phyloP scores from a whole-genome alignment of 2,113 vertebrate genomes.

The Antechinus stuartii region DNA sequence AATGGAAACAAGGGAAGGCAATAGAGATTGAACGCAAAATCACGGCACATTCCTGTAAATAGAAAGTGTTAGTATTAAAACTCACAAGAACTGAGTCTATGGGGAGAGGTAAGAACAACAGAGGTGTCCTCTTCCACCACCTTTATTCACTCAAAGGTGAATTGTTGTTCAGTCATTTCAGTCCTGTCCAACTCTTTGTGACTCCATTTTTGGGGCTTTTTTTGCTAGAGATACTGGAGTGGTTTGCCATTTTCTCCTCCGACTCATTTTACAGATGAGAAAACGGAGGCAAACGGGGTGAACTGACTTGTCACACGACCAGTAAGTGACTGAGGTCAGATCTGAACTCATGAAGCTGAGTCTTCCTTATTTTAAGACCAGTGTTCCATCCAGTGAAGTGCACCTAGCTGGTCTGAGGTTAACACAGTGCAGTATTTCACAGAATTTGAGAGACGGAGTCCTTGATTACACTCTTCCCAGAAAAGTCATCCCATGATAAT shows the following conservation, averaged over 20 bases:
- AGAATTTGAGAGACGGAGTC: not conserved
- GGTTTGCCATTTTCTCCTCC: not conserved
- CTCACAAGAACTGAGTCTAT: no score
- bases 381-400: not conserved
- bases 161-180: not conserved
- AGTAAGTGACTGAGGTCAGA: not conserved
- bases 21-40: no score
- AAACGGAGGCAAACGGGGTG: not conserved
- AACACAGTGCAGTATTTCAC: not conserved
- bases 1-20: no score
- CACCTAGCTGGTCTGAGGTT: not conserved
- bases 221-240: not conserved
- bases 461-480: not conserved
- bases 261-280: not conserved
- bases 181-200: not conserved
- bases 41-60: no score
- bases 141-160: not conserved
- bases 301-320: no score
- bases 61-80: no score
- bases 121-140: not conserved
- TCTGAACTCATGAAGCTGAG: not conserved
- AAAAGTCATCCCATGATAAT: not conserved
- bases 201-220: not conserved
- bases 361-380: not conserved
- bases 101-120: not conserved